Evolutionary conservation across 2,113 vertebrate genomes (phyloP).

Genomic region (Chunga burmeisteri): DNA sequence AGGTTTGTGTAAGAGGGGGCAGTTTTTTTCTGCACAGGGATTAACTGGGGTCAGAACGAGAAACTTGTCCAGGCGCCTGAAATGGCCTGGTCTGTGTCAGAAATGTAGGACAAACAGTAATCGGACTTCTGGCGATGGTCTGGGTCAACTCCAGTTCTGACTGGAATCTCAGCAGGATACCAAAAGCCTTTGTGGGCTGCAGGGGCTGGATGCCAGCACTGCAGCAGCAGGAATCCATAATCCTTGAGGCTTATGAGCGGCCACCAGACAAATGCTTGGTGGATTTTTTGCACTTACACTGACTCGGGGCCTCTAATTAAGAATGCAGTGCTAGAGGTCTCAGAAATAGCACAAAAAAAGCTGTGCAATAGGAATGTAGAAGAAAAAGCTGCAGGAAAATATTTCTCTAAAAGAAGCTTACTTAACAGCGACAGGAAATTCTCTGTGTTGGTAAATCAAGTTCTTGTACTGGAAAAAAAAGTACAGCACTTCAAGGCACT

Average conservation of each 20-base stretch:
- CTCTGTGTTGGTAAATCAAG: background rate
- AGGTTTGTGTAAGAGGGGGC: background rate
- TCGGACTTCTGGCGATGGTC: background rate
- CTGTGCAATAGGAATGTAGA: background rate
- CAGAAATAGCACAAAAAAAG: background rate
- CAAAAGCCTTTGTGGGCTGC: background rate
- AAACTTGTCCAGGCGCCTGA: background rate
- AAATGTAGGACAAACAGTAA: slow-evolving; percentile 6
- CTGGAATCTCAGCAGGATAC: background rate
- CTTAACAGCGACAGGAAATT: background rate
- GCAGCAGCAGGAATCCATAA: slow-evolving; percentile 11
- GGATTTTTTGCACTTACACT: background rate
- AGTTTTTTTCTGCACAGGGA: background rate
- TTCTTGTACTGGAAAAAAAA: background rate
- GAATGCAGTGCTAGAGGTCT: background rate
- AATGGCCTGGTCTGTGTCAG: background rate
- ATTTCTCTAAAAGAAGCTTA: background rate
- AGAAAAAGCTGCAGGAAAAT: background rate
- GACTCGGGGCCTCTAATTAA: background rate
- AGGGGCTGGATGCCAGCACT: background rate
- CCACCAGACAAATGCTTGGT: background rate
- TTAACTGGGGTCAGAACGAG: background rate
- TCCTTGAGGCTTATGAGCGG: background rate
- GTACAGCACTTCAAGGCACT: background rate
- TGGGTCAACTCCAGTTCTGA: background rate